Base-by-base conservation (phyloP, 2,888 invertebrate species). In the Oligia latruncula region DNA sequence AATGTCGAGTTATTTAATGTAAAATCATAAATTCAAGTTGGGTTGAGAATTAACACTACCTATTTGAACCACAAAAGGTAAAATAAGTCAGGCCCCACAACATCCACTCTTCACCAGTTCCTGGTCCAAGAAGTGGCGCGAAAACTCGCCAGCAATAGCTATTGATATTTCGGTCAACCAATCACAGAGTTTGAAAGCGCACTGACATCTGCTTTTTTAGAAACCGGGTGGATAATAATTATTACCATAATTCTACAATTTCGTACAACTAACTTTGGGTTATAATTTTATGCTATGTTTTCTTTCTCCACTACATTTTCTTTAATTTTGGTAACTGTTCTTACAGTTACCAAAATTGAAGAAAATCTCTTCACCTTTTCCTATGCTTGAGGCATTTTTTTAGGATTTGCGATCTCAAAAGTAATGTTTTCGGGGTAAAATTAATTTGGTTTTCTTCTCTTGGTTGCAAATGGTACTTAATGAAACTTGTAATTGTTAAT, bases 391-490 rank as follows among this genome's bases (percentile, higher is more conserved):
- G 23, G 46, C 2, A n/a, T 29, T 35, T 65, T 77, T 67, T 62
- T 83, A 20, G 55, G 8, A 67, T 79, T 72, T 52, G 64, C 73
- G 81, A 81, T 87, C 85, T 83, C 72, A 40, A 74, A 86, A 66
- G 23, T 71, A 64, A 73, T 64, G 17, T 65, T 71, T 46, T 52
- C 29, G 9, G 35, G 17, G 15, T 43, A 49, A 71, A 60, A 60
- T 52, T 60, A 17, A 43, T 70, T 66, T n/a, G n/a, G 1, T 55
- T 75, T 60, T 29, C 15, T 49, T 40, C 5, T 55, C 1, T 15
- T 71, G 23, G 17, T 71, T 71, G 73, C 40, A 55, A 62, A 9
- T 40, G n/a, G 6, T 66, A 6, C 40, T 5, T 5, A 40, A 15
- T 74, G 15, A 52, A 68, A 68, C 40, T 20, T 70, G 15, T 71